A percentile compares a stretch with the other conserved stretches of the same genome.
phyloP scores from a whole-genome alignment of 1,140 invertebrate species.

The Agraylea sexmaculata region DNA sequence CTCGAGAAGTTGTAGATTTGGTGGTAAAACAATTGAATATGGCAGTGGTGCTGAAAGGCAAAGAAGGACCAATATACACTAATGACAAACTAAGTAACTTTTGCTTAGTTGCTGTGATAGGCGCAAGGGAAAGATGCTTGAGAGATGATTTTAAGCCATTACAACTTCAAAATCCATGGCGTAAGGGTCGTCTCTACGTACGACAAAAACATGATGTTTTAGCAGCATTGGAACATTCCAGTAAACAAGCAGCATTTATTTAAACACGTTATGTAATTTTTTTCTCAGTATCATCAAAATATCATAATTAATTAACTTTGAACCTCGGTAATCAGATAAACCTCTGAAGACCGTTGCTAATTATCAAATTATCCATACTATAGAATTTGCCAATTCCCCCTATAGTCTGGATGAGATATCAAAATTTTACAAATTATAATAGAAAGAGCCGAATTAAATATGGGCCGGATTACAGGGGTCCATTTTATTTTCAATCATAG shows the following conservation, averaged over 20 bases:
- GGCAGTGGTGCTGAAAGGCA: constrained; percentile 76
- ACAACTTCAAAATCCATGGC: constrained; percentile 90
- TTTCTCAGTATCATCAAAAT: too few species aligned
- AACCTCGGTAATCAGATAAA: too few species aligned
- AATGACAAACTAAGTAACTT: constrained; percentile 72
- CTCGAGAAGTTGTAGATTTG: constrained; percentile 84
- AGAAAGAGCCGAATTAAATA: too few species aligned
- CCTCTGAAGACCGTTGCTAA: too few species aligned
- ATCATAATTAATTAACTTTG: too few species aligned
- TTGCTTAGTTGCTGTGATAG: constrained; percentile 88
- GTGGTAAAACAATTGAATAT: constrained; percentile 91
- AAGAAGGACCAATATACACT: constrained; percentile 73
- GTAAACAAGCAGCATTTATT: constrained; percentile 54
- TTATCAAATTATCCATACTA: too few species aligned
- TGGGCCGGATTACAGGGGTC: too few species aligned
- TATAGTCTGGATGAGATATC: too few species aligned
- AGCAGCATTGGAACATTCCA: constrained; percentile 75
- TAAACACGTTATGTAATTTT: too few species aligned
- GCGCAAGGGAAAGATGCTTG: constrained; percentile 79
- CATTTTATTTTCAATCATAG: too few species aligned
- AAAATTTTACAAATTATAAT: too few species aligned
- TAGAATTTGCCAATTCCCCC: too few species aligned
- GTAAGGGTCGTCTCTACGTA: constrained; percentile 83
- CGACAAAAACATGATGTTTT: constrained; percentile 78
- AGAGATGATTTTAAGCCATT: constrained; percentile 87